Evolutionary conservation across 2,797 vertebrate species (phyloP).

Genomic region (Typhlichthys eigenmanni): DNA sequence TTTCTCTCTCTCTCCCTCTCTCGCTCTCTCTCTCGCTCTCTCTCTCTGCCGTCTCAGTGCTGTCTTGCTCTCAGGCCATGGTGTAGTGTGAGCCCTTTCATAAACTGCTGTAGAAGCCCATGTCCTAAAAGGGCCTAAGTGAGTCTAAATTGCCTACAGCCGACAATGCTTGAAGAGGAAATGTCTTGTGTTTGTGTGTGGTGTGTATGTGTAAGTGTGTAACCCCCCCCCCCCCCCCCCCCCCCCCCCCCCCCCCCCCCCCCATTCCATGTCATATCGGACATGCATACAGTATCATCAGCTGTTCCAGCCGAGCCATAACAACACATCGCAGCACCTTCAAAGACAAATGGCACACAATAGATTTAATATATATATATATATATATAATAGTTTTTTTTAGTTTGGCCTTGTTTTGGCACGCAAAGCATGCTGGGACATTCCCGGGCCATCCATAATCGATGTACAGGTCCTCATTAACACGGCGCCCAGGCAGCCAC

Average conservation of each 20-base stretch:
- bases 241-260: no score
- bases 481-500: background rate
- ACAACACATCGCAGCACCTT: no score
- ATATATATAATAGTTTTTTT: constrained; percentile 8
- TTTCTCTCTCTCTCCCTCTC: background rate
- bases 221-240: no score
- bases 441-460: constrained; percentile 24
- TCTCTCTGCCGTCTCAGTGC: constrained; percentile 26
- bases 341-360: no score
- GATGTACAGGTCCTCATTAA: constrained; percentile 23
- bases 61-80: no score
- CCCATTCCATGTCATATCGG: no score
- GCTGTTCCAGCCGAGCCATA: no score
- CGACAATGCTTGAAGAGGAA: constrained; percentile 8
- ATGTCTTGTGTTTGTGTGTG: background rate
- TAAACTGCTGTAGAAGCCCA: background rate
- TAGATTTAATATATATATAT: background rate
- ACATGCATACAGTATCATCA: no score
- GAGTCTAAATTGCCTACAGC: background rate
- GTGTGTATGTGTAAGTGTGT: no score
- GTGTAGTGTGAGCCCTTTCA: no score
- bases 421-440: constrained; percentile 18
- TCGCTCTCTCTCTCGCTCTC: background rate
- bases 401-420: background rate
- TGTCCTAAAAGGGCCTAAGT: constrained; percentile 12